These are phyloP conservation scores for Vespertilio murinus DNA, from an alignment of 2,797 vertebrate species.

Conservation along the genomic window DNA sequence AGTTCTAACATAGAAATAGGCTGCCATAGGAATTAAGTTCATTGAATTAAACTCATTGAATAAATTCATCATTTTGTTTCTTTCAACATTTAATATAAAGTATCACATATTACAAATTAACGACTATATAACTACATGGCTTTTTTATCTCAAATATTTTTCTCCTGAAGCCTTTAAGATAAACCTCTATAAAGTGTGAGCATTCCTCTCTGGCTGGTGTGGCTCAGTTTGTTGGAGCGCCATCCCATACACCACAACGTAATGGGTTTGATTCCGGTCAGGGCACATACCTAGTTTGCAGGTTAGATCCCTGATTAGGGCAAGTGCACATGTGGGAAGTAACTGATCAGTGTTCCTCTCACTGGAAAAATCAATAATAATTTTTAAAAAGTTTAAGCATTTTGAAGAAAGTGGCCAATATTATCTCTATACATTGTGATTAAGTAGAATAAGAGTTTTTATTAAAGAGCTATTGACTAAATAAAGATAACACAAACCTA, in stretches of 20 bases:
- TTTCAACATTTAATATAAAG: neutral
- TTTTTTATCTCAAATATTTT: neutral
- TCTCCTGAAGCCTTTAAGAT: neutral
- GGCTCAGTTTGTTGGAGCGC: neutral
- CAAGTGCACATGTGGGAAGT: neutral
- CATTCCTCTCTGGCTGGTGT: neutral
- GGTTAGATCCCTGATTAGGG: neutral
- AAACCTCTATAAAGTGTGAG: neutral
- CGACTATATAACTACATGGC: neutral
- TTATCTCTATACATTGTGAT: neutral
- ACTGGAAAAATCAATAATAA: neutral
- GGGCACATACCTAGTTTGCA: neutral
- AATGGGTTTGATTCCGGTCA: neutral
- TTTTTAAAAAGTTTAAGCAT: neutral
- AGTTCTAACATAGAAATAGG: neutral
- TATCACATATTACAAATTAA: neutral
- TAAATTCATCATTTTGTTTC: neutral
- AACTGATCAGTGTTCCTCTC: neutral
- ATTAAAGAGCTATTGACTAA: conserved; percentile 29
- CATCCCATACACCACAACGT: too few species aligned
- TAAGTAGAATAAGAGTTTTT: neutral
- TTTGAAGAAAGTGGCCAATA: neutral
- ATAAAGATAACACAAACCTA: conserved; percentile 8
- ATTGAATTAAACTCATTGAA: neutral
- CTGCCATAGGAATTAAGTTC: neutral